phyloP scores from a whole-genome alignment of 2,888 invertebrate species.

The Lomographa bimaculata region DNA sequence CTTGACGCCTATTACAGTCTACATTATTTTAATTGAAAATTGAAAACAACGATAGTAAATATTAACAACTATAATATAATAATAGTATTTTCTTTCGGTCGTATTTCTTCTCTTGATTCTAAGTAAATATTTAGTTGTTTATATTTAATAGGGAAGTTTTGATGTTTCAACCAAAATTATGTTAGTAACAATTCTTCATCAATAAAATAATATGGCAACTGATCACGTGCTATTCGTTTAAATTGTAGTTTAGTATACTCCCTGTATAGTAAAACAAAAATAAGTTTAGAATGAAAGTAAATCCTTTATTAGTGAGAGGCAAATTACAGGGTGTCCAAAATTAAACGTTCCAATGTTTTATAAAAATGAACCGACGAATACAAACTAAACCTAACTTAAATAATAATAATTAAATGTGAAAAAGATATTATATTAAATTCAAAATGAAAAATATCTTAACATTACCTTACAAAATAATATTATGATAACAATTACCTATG shows the following conservation, averaged over 20 bases:
- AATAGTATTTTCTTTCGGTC: too few species aligned
- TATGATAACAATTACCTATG: constrained; percentile 42
- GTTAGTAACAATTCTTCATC: too few species aligned
- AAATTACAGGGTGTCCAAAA: constrained; percentile 54
- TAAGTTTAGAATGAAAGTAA: constrained; percentile 47
- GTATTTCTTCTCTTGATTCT: too few species aligned
- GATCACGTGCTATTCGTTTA: background rate
- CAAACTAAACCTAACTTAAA: constrained; percentile 27
- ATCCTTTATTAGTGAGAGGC: constrained; percentile 69
- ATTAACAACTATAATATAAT: too few species aligned
- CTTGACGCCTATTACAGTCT: too few species aligned
- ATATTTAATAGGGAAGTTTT: too few species aligned
- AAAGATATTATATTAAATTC: too few species aligned
- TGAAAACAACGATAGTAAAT: too few species aligned
- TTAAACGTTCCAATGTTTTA: constrained; percentile 22
- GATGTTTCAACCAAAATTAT: too few species aligned
- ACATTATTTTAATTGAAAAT: too few species aligned
- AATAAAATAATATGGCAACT: background rate
- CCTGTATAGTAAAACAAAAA: constrained; percentile 30
- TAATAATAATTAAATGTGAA: too few species aligned
- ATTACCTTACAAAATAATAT: constrained; percentile 42
- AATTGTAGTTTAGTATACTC: background rate
- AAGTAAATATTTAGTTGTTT: too few species aligned
- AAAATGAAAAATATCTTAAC: constrained; percentile 22
- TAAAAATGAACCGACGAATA: constrained; percentile 25